Conservation (phyloP, 2,888 invertebrate genomes). For the Melitaea athalia region DNA sequence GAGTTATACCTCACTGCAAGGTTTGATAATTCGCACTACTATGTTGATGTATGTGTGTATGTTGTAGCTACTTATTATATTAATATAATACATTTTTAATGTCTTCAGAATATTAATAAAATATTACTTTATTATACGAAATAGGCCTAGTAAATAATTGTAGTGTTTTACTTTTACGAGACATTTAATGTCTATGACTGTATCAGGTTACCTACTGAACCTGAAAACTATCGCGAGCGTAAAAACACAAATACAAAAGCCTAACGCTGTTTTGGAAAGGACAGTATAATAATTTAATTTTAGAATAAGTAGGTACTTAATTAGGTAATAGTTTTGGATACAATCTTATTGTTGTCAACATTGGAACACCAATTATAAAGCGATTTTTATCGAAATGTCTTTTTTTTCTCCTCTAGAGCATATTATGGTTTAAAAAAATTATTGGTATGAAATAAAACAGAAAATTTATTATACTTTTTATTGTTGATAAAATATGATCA, state of each 20-base stretch:
- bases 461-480: not conserved
- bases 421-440: not conserved
- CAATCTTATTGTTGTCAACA: slow-evolving; percentile 71
- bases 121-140: too few relatives aligned
- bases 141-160: too few relatives aligned
- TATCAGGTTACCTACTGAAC: too few relatives aligned
- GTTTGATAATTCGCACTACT: too few relatives aligned
- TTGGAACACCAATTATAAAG: slow-evolving; percentile 65
- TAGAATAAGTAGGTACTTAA: slow-evolving; percentile 62
- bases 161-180: too few relatives aligned
- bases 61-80: too few relatives aligned
- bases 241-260: not conserved
- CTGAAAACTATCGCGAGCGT: not conserved
- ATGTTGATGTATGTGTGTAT: too few relatives aligned
- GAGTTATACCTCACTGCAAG: too few relatives aligned
- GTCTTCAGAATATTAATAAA: too few relatives aligned
- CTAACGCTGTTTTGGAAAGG: slow-evolving; percentile 37
- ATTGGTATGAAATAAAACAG: not conserved
- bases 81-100: too few relatives aligned
- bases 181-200: too few relatives aligned
- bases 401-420: slow-evolving; percentile 32
- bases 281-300: slow-evolving; percentile 64
- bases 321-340: slow-evolving; percentile 68
- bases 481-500: not conserved
- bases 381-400: slow-evolving; percentile 54